A percentile compares a stretch with the other conserved stretches of the same genome.
These are phyloP conservation scores for Eristalis arbustorum DNA, from an alignment of 2,888 invertebrate genomes.

Conservation along the genomic window DNA sequence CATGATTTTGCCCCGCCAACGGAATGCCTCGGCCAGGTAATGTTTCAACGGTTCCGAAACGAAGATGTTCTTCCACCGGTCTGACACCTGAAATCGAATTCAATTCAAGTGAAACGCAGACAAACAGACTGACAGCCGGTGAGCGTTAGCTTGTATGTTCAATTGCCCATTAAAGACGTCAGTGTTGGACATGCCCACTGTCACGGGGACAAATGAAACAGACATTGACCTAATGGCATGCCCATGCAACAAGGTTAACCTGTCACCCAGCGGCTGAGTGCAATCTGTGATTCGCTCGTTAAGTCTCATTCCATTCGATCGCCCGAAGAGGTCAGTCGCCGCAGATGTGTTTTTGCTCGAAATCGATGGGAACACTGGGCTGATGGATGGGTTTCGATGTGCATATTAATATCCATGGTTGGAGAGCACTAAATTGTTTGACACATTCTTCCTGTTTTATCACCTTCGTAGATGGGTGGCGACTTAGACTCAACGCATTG, in stretches of 20 bases:
- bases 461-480: too few relatives aligned
- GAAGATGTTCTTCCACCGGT: slow-evolving; percentile 48
- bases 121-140: slow-evolving; percentile 23
- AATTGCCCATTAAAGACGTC: slow-evolving; percentile 61
- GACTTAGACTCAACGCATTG: too few relatives aligned
- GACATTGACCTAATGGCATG: slow-evolving; percentile 50
- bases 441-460: too few relatives aligned
- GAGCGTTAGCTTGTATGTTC: slow-evolving; percentile 46
- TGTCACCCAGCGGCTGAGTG: slow-evolving; percentile 6
- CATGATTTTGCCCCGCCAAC: slow-evolving; percentile 14
- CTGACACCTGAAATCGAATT: slow-evolving; percentile 45
- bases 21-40: neutral
- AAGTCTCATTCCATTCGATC: too few relatives aligned
- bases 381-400: neutral
- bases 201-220: slow-evolving; percentile 40
- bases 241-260: slow-evolving; percentile 35
- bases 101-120: slow-evolving; percentile 16
- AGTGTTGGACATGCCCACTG: slow-evolving; percentile 36
- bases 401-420: neutral
- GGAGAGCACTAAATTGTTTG: too few relatives aligned
- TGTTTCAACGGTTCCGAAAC: slow-evolving; percentile 30
- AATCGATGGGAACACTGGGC: neutral
- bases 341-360: neutral
- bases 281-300: neutral
- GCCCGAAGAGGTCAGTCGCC: neutral